phyloP scores from a whole-genome alignment of 2,888 invertebrate species.

The Drosophila limbata region DNA sequence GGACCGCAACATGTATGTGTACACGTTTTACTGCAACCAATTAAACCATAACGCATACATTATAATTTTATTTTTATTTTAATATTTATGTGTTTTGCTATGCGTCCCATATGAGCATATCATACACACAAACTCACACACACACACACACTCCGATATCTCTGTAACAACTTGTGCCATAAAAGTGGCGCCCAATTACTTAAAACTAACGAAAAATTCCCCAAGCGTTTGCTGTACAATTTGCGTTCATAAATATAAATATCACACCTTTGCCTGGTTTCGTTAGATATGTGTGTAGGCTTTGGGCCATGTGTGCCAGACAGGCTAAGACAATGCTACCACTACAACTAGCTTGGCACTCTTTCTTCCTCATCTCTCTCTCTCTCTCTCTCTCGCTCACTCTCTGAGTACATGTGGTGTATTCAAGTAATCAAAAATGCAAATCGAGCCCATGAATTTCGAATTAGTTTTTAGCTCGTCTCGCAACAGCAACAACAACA shows the following conservation, averaged over 20 bases:
- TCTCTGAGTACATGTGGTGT: conserved; percentile 41
- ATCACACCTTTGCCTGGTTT: conserved; percentile 66
- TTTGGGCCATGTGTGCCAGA: conserved; percentile 23
- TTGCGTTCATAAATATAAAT: conserved; percentile 77
- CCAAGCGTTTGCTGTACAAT: conserved; percentile 59
- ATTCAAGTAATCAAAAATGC: conserved; percentile 85
- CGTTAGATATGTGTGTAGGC: conserved; percentile 36
- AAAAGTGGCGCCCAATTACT: conserved; percentile 77
- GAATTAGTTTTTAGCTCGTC: conserved; percentile 78
- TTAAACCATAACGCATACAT: conserved; percentile 72
- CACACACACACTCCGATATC: conserved; percentile 11
- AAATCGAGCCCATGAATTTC: conserved; percentile 84
- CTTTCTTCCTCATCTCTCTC: conserved; percentile 16
- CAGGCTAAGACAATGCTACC: conserved; percentile 56
- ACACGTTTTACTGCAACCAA: conserved; percentile 67
- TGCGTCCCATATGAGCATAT: conserved; percentile 48
- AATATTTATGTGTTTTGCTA: conserved; percentile 73
- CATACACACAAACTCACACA: conserved; percentile 18
- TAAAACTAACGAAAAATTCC: conserved; percentile 75
- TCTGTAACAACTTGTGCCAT: conserved; percentile 43
- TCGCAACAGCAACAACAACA: conserved; percentile 38
- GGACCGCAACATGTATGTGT: conserved; percentile 9
- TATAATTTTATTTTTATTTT: conserved; percentile 75
- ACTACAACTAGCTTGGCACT: conserved; percentile 37
- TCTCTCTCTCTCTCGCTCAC: not conserved